A percentile compares a stretch with the other conserved stretches of the same genome.
Evolutionary conservation across 1,140 invertebrate genomes (phyloP).

Genomic region (Bombyx mandarina): DNA sequence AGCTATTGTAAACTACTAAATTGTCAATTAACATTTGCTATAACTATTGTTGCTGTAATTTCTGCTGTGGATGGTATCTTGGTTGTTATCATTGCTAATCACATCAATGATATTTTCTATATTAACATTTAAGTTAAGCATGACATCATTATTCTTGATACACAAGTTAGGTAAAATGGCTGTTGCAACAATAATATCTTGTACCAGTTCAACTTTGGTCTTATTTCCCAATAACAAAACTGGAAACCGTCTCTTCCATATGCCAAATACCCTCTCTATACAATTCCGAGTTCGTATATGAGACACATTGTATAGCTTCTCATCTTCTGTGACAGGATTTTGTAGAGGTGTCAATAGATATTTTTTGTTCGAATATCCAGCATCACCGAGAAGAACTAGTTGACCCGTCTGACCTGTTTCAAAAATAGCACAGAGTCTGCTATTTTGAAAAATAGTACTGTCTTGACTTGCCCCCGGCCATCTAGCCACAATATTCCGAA

Average conservation of each 20-base stretch:
- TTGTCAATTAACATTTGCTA: too few relatives aligned
- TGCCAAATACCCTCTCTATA: neutral
- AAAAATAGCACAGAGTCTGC: too few relatives aligned
- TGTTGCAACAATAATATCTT: constrained; percentile 8
- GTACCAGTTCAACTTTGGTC: neutral
- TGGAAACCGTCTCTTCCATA: constrained; percentile 1
- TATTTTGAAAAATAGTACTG: constrained; percentile 8
- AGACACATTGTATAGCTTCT: neutral
- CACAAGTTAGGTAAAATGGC: constrained; percentile 10
- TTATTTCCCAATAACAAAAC: neutral
- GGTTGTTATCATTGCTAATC: too few relatives aligned
- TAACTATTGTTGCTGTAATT: too few relatives aligned
- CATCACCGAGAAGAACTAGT: constrained; percentile 4
- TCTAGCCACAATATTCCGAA: constrained; percentile 10
- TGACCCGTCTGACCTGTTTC: too few relatives aligned
- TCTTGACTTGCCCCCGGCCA: constrained; percentile 13
- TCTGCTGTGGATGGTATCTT: too few relatives aligned
- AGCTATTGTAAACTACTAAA: too few relatives aligned
- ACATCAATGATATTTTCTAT: too few relatives aligned
- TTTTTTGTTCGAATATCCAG: constrained; percentile 7
- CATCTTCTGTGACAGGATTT: constrained; percentile 5
- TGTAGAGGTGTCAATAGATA: constrained; percentile 8
- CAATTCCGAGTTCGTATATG: constrained; percentile 1
- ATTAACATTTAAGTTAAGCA: neutral
- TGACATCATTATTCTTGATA: constrained; percentile 3